These are phyloP conservation scores for Pocillopora grandis DNA, from an alignment of 92 coral and sea anemone species.

Conservation along the genomic window DNA sequence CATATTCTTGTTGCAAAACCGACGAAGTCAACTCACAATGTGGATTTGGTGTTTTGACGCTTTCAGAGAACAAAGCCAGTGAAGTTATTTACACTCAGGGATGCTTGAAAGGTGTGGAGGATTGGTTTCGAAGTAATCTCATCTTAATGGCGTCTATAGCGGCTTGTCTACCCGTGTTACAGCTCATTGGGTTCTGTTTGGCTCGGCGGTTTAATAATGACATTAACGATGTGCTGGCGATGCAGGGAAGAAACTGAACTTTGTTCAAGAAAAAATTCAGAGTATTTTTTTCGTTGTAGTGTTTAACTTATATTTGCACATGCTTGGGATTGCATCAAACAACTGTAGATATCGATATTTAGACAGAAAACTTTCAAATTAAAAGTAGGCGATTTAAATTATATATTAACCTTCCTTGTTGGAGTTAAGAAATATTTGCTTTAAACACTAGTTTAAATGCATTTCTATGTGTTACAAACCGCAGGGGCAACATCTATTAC, in stretches of 20 bases:
- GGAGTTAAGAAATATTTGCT: no score
- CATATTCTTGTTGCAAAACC: constrained; percentile 84
- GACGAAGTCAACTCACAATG: constrained; percentile 91
- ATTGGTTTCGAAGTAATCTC: constrained; percentile 80
- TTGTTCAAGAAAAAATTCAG: neutral
- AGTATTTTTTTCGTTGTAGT: no score
- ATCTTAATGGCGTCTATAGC: constrained; percentile 80
- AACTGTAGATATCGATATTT: no score
- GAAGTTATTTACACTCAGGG: constrained; percentile 65
- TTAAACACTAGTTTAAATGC: no score
- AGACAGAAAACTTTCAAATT: no score
- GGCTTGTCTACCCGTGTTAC: constrained; percentile 67
- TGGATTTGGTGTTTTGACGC: constrained; percentile 74
- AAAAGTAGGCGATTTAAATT: no score
- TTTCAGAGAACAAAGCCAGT: constrained; percentile 50
- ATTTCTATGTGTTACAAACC: no score
- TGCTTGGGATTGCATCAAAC: no score
- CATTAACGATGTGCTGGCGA: constrained; percentile 67
- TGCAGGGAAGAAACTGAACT: constrained; percentile 32
- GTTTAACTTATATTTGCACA: no score
- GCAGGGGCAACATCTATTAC: no score
- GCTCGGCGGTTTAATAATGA: constrained; percentile 73
- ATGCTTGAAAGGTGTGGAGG: constrained; percentile 82
- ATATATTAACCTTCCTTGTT: no score
- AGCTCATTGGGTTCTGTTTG: constrained; percentile 73